A percentile compares a stretch with the other conserved stretches of the same genome.
phyloP scores from a whole-genome alignment of 2,888 invertebrate genomes.

The Heliconius ethilla region DNA sequence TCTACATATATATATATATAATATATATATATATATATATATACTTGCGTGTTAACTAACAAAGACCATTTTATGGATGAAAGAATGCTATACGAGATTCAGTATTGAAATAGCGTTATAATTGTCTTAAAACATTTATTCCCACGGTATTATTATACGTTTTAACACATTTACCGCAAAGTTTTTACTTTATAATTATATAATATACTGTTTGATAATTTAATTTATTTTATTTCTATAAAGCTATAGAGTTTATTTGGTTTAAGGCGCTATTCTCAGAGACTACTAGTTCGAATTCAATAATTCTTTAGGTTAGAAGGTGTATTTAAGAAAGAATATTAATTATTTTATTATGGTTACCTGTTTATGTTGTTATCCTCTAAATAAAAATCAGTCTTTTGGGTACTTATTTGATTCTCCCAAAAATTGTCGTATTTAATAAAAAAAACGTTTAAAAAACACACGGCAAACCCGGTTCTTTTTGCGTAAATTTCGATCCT shows the following conservation, averaged over 20 bases:
- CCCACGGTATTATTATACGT: conserved; percentile 24
- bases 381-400: too few relatives aligned
- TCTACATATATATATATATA: too few relatives aligned
- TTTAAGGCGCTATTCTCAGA: background rate
- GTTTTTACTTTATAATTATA: background rate
- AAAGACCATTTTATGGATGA: background rate
- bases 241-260: background rate
- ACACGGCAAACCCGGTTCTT: too few relatives aligned
- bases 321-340: too few relatives aligned
- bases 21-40: background rate
- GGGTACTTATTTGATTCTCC: too few relatives aligned
- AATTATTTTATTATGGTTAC: too few relatives aligned
- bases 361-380: too few relatives aligned
- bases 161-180: background rate
- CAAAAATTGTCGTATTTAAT: too few relatives aligned
- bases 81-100: background rate
- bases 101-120: conserved; percentile 5
- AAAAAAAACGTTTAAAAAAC: too few relatives aligned
- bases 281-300: background rate
- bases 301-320: too few relatives aligned
- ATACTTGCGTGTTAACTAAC: conserved; percentile 1
- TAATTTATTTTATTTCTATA: background rate
- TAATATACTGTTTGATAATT: background rate
- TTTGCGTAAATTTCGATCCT: too few relatives aligned
- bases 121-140: conserved; percentile 3